These are phyloP conservation scores for Mugil cephalus DNA, from an alignment of 2,113 vertebrate genomes.

Conservation along the genomic window DNA sequence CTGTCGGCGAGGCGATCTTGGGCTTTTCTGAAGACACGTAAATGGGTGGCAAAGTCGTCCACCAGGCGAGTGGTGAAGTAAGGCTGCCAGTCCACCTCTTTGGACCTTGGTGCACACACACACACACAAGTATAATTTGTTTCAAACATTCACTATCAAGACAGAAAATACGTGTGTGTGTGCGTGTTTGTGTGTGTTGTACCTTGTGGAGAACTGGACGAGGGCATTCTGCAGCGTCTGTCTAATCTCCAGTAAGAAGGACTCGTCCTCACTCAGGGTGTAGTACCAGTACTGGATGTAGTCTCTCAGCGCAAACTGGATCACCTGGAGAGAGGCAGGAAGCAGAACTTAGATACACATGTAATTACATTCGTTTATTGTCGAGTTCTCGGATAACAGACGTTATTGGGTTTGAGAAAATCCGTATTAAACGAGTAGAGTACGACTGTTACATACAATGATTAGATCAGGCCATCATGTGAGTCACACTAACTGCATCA, in stretches of 20 bases:
- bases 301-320: slow-evolving; percentile 97
- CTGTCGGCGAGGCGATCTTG: slow-evolving; percentile 93
- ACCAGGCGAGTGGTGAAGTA: slow-evolving; percentile 98
- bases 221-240: slow-evolving; percentile 96
- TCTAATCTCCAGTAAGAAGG: slow-evolving; percentile 97
- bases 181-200: slow-evolving; percentile 28
- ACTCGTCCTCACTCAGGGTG: slow-evolving; percentile 97
- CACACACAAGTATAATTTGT: background rate
- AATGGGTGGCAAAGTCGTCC: slow-evolving; percentile 98
- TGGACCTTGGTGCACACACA: slow-evolving; percentile 85
- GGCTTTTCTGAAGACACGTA: slow-evolving; percentile 97
- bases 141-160: background rate
- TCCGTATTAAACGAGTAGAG: background rate
- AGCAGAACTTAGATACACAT: too few relatives aligned
- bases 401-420: background rate
- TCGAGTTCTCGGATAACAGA: background rate
- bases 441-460: background rate
- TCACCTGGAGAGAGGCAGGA: slow-evolving; percentile 86
- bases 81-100: slow-evolving; percentile 99
- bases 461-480: slow-evolving; percentile 10
- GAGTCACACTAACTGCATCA: background rate
- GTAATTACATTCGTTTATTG: background rate
- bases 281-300: slow-evolving; percentile 99
- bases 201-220: slow-evolving; percentile 97
- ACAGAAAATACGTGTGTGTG: background rate